Evolutionary conservation across 2,797 vertebrate species (phyloP).

Genomic region (Gouania willdenowi): DNA sequence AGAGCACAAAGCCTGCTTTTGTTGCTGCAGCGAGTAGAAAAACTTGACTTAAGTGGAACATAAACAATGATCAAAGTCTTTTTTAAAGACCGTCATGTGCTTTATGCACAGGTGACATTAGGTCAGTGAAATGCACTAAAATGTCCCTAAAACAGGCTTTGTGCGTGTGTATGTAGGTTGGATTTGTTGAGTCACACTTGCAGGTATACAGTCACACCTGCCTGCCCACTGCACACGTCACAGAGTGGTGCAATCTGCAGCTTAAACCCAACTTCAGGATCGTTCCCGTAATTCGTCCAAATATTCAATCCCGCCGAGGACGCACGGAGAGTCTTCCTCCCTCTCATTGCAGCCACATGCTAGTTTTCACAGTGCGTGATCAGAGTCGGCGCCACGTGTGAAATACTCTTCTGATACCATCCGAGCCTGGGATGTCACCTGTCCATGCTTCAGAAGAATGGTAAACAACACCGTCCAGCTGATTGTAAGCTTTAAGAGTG

Average conservation of each 20-base stretch:
- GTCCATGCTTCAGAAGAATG: too few species aligned
- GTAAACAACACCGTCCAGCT: too few species aligned
- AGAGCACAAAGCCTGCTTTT: conserved; percentile 39
- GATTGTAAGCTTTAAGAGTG: too few species aligned
- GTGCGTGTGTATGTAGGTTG: too few species aligned
- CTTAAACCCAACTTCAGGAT: not conserved
- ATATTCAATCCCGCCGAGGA: conserved; percentile 2
- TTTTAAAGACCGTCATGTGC: too few species aligned
- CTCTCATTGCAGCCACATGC: conserved; percentile 34
- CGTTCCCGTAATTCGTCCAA: not conserved
- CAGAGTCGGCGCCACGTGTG: not conserved
- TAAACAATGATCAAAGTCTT: too few species aligned
- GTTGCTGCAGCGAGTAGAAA: conserved; percentile 15
- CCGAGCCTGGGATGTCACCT: conserved; percentile 1
- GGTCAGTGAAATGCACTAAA: too few species aligned
- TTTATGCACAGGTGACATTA: too few species aligned
- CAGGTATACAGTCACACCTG: conserved; percentile 46
- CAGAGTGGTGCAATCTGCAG: too few species aligned
- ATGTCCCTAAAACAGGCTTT: too few species aligned
- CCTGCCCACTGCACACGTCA: too few species aligned
- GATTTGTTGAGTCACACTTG: not conserved
- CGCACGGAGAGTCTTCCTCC: not conserved
- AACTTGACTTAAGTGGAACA: conserved; percentile 22
- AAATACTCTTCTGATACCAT: conserved; percentile 12
- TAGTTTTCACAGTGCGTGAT: conserved; percentile 54